Base-by-base conservation (phyloP, 2,888 invertebrate species). In the Oasisia sp. region DNA sequence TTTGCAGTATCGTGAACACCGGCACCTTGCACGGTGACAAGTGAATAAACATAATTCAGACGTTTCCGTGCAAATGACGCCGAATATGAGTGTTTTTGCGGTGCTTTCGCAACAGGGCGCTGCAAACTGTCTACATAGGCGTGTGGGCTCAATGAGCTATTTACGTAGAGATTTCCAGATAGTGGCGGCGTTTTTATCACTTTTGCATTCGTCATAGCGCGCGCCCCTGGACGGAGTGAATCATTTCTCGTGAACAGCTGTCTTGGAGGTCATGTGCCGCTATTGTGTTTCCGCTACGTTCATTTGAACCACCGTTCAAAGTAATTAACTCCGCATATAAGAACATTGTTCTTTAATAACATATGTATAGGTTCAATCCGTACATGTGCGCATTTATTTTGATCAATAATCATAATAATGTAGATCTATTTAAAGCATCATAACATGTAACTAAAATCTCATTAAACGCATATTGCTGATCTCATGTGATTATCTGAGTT, bases 141-240 rank as follows among this genome's bases (percentile, higher is more conserved):
- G 5, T 27, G 74, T n/a, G 74, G 74, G 19, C 19, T 74, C n/a
- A 74, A 74, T 74, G 74, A 74, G 74, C 74, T 74, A 74, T 74
- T 74, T 74, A 19, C 74, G 74, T 74, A 74, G 14, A 74, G 74
- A 74, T 74, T 74, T 74, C 74, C 27, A 74, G 74, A 74, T 74
- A 74, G 74, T 74, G 74, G 7, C n/a, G 74, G 74, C 74, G 74
- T 74, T 74, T 74, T 74, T 74, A 74, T n/a, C 74, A n/a, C n/a
- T 27, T 19, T 74, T 74, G 74, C 74, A 74, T n/a, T 74, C 74
- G 74, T 74, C 74, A 74, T 74, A 7, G 74, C 4, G n/a, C 74
- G 7, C 74, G 74, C 74, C 74, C 74, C 74, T 74, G 74, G 74
- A 1, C 74, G 74, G n/a, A 74, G 74, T 74, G 74, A 74, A 74